Evolutionary conservation across 2,113 vertebrate genomes (phyloP), one percentile per base, ranked within the genome.

Genomic region (Chunga burmeisteri): DNA sequence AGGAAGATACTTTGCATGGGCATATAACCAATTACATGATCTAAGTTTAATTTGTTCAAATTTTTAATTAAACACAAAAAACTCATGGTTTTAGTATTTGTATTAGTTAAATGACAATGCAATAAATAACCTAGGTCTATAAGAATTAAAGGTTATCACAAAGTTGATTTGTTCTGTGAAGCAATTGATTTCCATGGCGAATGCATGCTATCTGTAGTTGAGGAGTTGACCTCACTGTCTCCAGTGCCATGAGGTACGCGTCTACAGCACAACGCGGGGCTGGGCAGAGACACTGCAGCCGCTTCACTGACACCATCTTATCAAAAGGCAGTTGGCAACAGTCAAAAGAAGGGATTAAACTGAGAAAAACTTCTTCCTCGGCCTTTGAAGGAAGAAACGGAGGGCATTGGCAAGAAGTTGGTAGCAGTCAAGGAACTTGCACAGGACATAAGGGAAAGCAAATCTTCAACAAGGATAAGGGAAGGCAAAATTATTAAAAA

Each of bases 231-330:
- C 23, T 23, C 15, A 5, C 1, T 62, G 71, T 56, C 55, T 22
- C 22, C 38, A 11, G 68, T 11, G 61, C 70, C 2, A 2, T 0
- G 0, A 46, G 42, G 17, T 9, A 3, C 0, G 0, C 7, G 26
- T 29, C 73, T 32, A 1, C n/a, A 79, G 73, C 70, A 14, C 2
- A 18, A 6, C 4, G 1, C 10, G 29, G 4, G 40, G 38, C 67
- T 27, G 63, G 2, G 52, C 78, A n/a, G 38, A 15, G 47, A 5
- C 7, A 2, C 50, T 13, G 55, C 26, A 44, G 49, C 23, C 47
- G 38, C 46, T 21, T 62, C 77, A 1, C 42, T 44, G 50, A 10
- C 25, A 53, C 2, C 26, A 14, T 49, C 61, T 44, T 21, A 4
- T 4, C 25, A 16, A 50, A 61, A 83, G 47, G 20, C 80, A 80